These are phyloP conservation scores for Carterocephalus palaemon DNA, from an alignment of 2,888 invertebrate genomes.

Conservation along the genomic window DNA sequence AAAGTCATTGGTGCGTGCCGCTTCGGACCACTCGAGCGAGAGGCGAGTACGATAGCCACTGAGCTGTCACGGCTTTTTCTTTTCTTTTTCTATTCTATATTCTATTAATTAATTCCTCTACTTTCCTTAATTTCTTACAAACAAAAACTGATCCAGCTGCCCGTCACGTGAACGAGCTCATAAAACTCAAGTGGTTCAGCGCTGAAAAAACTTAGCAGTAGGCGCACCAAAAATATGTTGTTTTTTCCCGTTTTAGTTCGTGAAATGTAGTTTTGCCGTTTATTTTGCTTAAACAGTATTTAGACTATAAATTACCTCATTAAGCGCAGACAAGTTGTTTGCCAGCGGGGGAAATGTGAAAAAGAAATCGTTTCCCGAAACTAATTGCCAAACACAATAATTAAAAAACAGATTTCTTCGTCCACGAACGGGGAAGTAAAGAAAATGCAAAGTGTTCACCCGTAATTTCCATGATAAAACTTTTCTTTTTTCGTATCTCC, in stretches of 20 bases:
- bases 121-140: too few species aligned
- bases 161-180: too few species aligned
- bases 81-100: too few species aligned
- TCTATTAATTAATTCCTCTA: too few species aligned
- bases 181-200: too few species aligned
- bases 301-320: slow-evolving; percentile 72
- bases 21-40: too few species aligned
- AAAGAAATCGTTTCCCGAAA: slow-evolving; percentile 72
- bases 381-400: slow-evolving; percentile 79
- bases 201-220: too few species aligned
- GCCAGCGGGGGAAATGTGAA: slow-evolving; percentile 54
- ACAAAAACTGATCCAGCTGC: too few species aligned
- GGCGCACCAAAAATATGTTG: too few species aligned
- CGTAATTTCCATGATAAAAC: slow-evolving; percentile 76
- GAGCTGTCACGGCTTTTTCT: too few species aligned
- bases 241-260: background rate
- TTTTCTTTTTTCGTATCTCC: slow-evolving; percentile 71
- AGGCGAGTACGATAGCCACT: too few species aligned
- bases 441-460: slow-evolving; percentile 76
- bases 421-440: slow-evolving; percentile 63
- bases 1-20: too few species aligned
- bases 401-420: slow-evolving; percentile 76
- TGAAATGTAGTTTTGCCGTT: slow-evolving; percentile 7
- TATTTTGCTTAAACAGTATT: slow-evolving; percentile 26
- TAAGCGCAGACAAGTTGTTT: slow-evolving; percentile 69